phyloP scores from a whole-genome alignment of 1,140 invertebrate species.

The Drosophila bipectinata region DNA sequence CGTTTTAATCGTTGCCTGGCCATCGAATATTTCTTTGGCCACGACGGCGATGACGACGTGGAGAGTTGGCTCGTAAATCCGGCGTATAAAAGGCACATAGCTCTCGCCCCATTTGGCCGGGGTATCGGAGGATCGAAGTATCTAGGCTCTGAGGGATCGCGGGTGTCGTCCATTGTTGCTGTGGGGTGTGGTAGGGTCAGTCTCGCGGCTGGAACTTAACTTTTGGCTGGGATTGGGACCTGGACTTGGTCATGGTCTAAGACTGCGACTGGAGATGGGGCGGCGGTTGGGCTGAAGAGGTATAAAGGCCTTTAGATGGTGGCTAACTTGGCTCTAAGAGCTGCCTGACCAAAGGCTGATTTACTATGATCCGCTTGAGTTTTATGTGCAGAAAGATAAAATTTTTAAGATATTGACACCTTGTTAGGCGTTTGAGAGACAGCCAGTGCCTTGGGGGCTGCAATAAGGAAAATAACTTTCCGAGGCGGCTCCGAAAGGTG shows the following conservation, averaged over 20 bases:
- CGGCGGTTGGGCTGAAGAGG: slow-evolving; percentile 19
- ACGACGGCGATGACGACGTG: slow-evolving; percentile 55
- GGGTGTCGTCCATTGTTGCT: slow-evolving; percentile 53
- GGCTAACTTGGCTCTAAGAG: slow-evolving; percentile 46
- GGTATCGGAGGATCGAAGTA: slow-evolving; percentile 9
- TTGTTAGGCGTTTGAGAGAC: slow-evolving; percentile 77
- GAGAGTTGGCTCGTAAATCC: slow-evolving; percentile 73
- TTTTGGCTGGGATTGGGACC: slow-evolving; percentile 11
- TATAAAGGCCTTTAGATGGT: slow-evolving; percentile 44
- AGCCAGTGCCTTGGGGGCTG: slow-evolving; percentile 22
- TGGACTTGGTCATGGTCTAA: not conserved
- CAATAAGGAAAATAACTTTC: slow-evolving; percentile 46
- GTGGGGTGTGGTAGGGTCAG: slow-evolving; percentile 33
- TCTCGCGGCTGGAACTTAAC: slow-evolving; percentile 9
- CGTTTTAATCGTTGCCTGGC: slow-evolving; percentile 80
- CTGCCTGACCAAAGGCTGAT: slow-evolving; percentile 78
- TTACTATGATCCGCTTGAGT: slow-evolving; percentile 82
- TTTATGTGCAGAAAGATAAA: slow-evolving; percentile 83
- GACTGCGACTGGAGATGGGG: slow-evolving; percentile 1
- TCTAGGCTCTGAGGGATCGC: not conserved
- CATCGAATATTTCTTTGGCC: slow-evolving; percentile 80
- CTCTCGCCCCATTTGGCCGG: slow-evolving; percentile 58
- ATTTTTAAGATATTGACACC: slow-evolving; percentile 83
- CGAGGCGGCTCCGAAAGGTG: not conserved
- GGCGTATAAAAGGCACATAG: slow-evolving; percentile 75